These are phyloP conservation scores for Phymatocera aterrima DNA, from an alignment of 2,888 invertebrate species.

Conservation along the genomic window DNA sequence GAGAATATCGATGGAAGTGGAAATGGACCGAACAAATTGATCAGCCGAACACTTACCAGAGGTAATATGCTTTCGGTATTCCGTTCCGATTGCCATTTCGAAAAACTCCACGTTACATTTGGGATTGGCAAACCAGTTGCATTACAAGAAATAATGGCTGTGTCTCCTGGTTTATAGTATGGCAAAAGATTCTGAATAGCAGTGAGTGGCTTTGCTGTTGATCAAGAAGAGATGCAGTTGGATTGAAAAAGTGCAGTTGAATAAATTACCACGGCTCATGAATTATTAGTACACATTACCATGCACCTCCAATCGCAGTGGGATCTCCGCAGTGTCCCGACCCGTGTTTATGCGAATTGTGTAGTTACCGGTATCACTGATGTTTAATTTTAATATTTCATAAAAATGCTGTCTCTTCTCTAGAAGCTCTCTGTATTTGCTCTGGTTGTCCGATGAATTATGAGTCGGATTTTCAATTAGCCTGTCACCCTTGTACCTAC, in stretches of 20 bases:
- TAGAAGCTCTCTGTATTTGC: not conserved
- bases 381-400: not conserved
- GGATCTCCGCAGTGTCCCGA: not conserved
- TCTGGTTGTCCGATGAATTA: conserved; percentile 54
- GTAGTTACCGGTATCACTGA: not conserved
- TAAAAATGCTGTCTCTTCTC: not conserved
- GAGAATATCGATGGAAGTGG: too few species aligned
- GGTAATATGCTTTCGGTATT: not conserved
- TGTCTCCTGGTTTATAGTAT: not conserved
- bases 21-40: not conserved
- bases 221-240: not conserved
- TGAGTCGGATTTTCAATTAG: conserved; percentile 62
- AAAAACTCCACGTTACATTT: not conserved
- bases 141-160: not conserved
- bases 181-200: not conserved
- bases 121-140: not conserved
- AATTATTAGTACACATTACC: not conserved
- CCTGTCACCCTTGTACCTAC: conserved; percentile 70
- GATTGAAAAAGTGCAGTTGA: not conserved
- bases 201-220: not conserved
- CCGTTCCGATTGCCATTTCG: not conserved
- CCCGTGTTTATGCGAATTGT: not conserved
- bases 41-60: not conserved
- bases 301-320: not conserved
- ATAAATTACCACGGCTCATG: not conserved